phyloP scores from a whole-genome alignment of 2,797 vertebrate species.

The Telmatherina bonti region DNA sequence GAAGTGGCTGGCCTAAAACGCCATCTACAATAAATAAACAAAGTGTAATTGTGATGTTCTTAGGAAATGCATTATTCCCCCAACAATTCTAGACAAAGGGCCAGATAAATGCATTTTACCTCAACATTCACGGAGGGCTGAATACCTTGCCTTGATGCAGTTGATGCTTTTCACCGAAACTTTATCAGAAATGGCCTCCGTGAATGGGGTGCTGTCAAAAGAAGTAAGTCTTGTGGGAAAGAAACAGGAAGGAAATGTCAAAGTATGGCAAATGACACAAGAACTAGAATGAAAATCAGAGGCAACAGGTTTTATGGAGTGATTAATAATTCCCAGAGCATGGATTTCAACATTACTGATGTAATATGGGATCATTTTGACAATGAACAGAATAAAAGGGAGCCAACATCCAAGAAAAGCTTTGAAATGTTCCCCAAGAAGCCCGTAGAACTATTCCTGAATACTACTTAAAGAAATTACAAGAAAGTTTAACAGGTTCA shows the following conservation, averaged over 20 bases:
- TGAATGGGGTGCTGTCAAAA: neutral
- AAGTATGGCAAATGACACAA: neutral
- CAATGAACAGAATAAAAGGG: neutral
- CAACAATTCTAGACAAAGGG: neutral
- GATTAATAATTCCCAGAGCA: neutral
- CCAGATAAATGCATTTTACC: neutral
- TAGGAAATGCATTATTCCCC: too few relatives aligned
- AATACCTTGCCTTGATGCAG: constrained; percentile 2
- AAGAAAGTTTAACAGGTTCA: neutral
- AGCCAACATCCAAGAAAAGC: neutral
- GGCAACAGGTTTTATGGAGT: neutral
- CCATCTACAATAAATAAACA: neutral
- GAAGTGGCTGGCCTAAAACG: neutral
- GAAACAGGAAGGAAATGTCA: neutral
- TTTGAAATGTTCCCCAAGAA: neutral
- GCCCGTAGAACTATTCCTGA: neutral
- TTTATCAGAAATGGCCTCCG: neutral
- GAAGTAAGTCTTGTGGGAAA: neutral
- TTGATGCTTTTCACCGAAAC: neutral
- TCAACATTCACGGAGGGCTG: too few relatives aligned
- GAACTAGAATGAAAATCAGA: neutral
- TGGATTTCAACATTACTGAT: neutral
- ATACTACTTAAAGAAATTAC: neutral
- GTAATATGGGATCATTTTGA: neutral
- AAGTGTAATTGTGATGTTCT: neutral